phyloP scores from a whole-genome alignment of 2,797 vertebrate species.

The Glyptemys insculpta region DNA sequence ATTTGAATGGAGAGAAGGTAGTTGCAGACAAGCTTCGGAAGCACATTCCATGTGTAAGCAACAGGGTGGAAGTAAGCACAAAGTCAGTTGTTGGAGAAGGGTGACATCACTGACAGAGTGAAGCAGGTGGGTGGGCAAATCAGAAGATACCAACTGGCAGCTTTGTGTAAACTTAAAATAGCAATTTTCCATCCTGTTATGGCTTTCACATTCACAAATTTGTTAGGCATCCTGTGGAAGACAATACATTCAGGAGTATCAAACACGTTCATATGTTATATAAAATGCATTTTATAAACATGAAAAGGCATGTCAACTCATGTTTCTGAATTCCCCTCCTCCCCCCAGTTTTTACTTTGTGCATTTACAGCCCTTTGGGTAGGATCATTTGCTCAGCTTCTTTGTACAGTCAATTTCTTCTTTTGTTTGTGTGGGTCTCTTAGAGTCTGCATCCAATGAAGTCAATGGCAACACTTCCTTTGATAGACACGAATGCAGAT shows the following conservation, averaged over 20 bases:
- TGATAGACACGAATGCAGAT: neutral
- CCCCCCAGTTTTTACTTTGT: neutral
- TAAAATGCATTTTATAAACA: neutral
- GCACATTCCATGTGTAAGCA: accelerated
- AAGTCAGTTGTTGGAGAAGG: accelerated
- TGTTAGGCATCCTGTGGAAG: neutral
- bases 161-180: neutral
- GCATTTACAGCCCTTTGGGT: neutral
- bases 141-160: neutral
- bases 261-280: neutral
- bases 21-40: neutral
- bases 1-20: neutral
- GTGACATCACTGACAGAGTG: neutral
- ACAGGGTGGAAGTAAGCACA: accelerated
- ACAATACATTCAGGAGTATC: neutral
- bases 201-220: slow-evolving; percentile 24
- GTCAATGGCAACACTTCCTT: accelerated
- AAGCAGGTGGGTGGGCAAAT: slow-evolving; percentile 22
- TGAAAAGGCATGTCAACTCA: neutral
- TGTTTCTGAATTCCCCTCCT: neutral
- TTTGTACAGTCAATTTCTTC: neutral
- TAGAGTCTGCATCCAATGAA: neutral
- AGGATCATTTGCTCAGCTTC: neutral
- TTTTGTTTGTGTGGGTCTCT: accelerated
- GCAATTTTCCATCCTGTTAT: slow-evolving; percentile 1